Evolutionary conservation across 2,113 vertebrate genomes (phyloP), one percentile per base, ranked within the genome.

Genomic region (Arothron firmamentum): DNA sequence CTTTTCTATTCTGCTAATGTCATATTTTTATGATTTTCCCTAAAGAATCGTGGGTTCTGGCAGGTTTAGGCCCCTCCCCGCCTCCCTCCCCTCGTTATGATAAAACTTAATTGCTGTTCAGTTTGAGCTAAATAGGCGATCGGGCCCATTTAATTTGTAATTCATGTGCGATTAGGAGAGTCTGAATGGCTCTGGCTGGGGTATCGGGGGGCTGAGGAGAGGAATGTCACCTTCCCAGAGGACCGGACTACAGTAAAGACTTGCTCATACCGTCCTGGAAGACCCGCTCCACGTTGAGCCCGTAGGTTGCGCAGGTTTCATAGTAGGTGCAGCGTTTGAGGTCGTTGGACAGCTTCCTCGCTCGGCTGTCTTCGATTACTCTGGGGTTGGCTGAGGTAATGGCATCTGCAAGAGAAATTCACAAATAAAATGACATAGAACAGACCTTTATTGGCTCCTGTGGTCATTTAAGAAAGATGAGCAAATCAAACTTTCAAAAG

Each of bases 261-360:
- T 1, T 7, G 19, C 6, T 50, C 86, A 87, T 73, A 99, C 97
- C 96, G 0, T 99, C 97, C 85, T 99, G 97, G 82, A 99, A 99
- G 85, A 98, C 97, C 0, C 97, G 89, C 70, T 98, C 97, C 90
- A 99, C 96, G 14, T 98, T 99, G 55, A 99, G 93, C 10, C 97
- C 97, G 0, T 99, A 98, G 1, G 96, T 98, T 43, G 97, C 95
- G 0, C 97, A 99, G 5, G 97, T 99, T 73, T 99, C 97, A 0
- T 99, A 98, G 88, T 98, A 99, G 0, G 96, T 98, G 88, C 96
- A 98, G 63, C 96, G 90, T 79, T 98, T 98, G 62, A 98, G 92
- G 85, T 99, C 96, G 0, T 93, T 97, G 31, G 94, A 98, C 6
- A 98, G 79, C 70, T 98, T 99, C 47, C 95, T 79, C 0, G 97